Evolutionary conservation across 1,140 invertebrate species (phyloP), one percentile per base, ranked within the genome.

Genomic region (Nylanderia fulva): DNA sequence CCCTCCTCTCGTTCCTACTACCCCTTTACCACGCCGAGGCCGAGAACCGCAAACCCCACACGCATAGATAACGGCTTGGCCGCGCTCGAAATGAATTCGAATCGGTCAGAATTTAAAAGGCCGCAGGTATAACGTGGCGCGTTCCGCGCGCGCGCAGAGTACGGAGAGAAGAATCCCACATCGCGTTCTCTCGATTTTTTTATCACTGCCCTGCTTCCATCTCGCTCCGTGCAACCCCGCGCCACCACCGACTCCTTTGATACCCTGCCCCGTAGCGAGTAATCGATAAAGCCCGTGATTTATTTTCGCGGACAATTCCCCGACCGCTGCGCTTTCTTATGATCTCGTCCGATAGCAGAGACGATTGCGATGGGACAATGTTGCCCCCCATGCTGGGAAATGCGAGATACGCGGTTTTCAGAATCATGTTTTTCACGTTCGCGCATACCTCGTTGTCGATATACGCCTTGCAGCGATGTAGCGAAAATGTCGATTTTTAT

Each of bases 41-140:
- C 89, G 88, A 83, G 86, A 90, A 92, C 91, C 91, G 88, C 92
- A 93, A 92, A 87, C 85, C 84, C 90, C 85, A 82, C 88, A 91
- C 91, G 90, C 91, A 91, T 89, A 92, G 92, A 93, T 91, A 92
- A 91, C 91, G 84, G 87, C 84, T 87, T 77, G 86, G 86, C 80
- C 85, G 72, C 84, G 72, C 75, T 84, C 86, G 83, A 88, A 93
- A 92, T 92, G 91, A 93, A 92, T 92, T 92, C 85, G 89, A 87
- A 85, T 89, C 87, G 91, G 74, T 36, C 69, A 88, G 84, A 90
- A 90, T 90, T 90, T 90, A 86, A 90, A 90, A 90, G 75, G 60
- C 75, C 61, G 61, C 79, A 86, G 88, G 52, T 83, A 63, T 33
- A 89, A 76, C 64, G 74, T 27, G 52, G 71, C 24, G n/a, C 27